phyloP scores from a whole-genome alignment of 2,797 vertebrate species.

The Pseudomugil tenellus region DNA sequence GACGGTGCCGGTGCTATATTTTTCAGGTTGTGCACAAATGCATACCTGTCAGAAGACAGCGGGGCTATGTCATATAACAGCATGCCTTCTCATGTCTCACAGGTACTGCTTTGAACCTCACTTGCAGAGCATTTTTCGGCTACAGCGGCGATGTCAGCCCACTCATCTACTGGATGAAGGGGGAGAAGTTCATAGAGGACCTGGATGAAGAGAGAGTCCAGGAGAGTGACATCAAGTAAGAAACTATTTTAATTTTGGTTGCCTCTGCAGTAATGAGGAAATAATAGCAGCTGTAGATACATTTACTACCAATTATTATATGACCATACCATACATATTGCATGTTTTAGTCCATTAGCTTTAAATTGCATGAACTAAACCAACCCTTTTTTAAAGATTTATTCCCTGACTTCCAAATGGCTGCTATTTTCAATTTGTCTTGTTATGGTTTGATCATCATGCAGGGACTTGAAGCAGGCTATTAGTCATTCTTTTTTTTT shows the following conservation, averaged over 20 bases:
- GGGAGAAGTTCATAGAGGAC: slow-evolving; percentile 98
- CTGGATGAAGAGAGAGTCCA: slow-evolving; percentile 94
- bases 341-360: slow-evolving; percentile 69
- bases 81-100: slow-evolving; percentile 56
- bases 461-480: slow-evolving; percentile 22
- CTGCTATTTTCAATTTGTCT: slow-evolving; percentile 37
- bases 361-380: slow-evolving; percentile 53
- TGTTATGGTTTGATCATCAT: slow-evolving; percentile 21
- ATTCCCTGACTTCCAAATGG: slow-evolving; percentile 32
- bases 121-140: slow-evolving; percentile 96
- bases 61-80: slow-evolving; percentile 37
- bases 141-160: slow-evolving; percentile 95
- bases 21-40: slow-evolving; percentile 1
- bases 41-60: slow-evolving; percentile 15
- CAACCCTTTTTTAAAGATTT: slow-evolving; percentile 49
- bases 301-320: slow-evolving; percentile 57
- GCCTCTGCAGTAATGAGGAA: slow-evolving; percentile 35
- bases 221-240: slow-evolving; percentile 97
- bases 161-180: slow-evolving; percentile 99
- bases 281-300: slow-evolving; percentile 39
- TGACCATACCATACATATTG: slow-evolving; percentile 33
- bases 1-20: slow-evolving; percentile 3
- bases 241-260: slow-evolving; percentile 22
- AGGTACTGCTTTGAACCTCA: slow-evolving; percentile 93
- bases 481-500: slow-evolving; percentile 31